Percentiles rank a stretch among this genome's conserved stretches.
Evolutionary conservation across 37 sponge, comb jelly and placozoan genomes (phyloP).

Genomic region (Bolinopsis microptera): DNA sequence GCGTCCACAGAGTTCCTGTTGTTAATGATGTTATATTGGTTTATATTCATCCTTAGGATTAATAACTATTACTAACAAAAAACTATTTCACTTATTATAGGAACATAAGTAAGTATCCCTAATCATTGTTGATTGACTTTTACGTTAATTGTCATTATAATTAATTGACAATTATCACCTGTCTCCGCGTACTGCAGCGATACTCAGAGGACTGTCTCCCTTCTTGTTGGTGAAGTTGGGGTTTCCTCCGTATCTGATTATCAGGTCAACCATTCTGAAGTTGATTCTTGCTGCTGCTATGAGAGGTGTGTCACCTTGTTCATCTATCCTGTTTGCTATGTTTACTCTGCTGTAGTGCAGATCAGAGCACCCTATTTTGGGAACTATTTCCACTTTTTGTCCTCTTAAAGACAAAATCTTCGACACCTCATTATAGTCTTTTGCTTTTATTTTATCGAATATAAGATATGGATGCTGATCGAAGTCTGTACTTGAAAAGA

Average conservation of each 20-base stretch:
- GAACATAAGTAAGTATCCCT: too few relatives aligned
- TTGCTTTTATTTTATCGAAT: background rate
- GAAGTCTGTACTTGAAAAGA: too few relatives aligned
- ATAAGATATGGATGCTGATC: background rate
- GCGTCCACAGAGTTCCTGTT: background rate
- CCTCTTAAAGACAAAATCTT: background rate
- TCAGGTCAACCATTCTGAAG: background rate
- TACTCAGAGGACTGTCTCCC: constrained; percentile 43
- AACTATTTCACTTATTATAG: too few relatives aligned
- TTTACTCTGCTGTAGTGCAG: constrained; percentile 36
- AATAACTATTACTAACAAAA: too few relatives aligned
- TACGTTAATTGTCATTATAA: too few relatives aligned
- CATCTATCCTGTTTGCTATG: constrained; percentile 6
- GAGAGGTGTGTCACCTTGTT: constrained; percentile 39
- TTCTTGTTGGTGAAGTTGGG: constrained; percentile 31
- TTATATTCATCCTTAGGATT: background rate
- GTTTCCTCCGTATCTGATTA: constrained; percentile 17
- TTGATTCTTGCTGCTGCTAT: background rate
- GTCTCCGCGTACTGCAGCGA: constrained; percentile 13
- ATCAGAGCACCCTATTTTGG: constrained; percentile 34
- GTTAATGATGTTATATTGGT: background rate
- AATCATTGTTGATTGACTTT: too few relatives aligned
- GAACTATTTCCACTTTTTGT: constrained; percentile 34
- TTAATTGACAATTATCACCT: too few relatives aligned
- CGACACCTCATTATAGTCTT: constrained; percentile 12